Evolutionary conservation across 2,113 vertebrate species (phyloP).

Genomic region (Pipa parva): DNA sequence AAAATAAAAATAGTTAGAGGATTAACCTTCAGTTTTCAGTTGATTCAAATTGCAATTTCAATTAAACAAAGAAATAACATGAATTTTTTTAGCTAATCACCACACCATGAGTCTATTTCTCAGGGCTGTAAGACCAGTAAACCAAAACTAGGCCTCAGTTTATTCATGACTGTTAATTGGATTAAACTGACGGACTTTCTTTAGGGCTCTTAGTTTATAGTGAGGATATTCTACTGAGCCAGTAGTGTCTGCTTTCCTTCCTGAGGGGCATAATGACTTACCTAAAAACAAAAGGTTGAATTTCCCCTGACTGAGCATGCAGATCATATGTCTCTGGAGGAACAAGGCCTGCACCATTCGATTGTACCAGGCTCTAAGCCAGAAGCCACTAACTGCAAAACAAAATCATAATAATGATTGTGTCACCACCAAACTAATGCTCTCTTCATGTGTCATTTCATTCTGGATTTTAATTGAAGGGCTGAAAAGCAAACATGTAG

Average conservation of each 20-base stretch:
- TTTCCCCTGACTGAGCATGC: slow-evolving; percentile 51
- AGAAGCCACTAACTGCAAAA: slow-evolving; percentile 63
- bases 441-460: slow-evolving; percentile 65
- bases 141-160: slow-evolving; percentile 51
- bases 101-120: no score
- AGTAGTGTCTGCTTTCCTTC: slow-evolving; percentile 53
- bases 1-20: no score
- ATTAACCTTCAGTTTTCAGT: no score
- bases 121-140: slow-evolving; percentile 38
- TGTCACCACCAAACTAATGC: slow-evolving; percentile 60
- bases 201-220: slow-evolving; percentile 54
- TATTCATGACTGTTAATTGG: slow-evolving; percentile 63
- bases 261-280: slow-evolving; percentile 55
- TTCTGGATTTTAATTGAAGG: slow-evolving; percentile 72
- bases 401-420: slow-evolving; percentile 53
- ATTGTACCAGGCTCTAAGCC: slow-evolving; percentile 63
- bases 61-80: no score
- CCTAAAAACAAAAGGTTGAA: slow-evolving; percentile 60
- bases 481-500: slow-evolving; percentile 69
- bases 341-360: slow-evolving; percentile 56
- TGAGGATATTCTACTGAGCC: slow-evolving; percentile 48
- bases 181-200: slow-evolving; percentile 60
- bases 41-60: no score
- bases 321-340: slow-evolving; percentile 61
- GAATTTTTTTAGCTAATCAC: no score